Evolutionary conservation across 2,113 vertebrate species (phyloP).

Genomic region (Rhabdomys dilectus): DNA sequence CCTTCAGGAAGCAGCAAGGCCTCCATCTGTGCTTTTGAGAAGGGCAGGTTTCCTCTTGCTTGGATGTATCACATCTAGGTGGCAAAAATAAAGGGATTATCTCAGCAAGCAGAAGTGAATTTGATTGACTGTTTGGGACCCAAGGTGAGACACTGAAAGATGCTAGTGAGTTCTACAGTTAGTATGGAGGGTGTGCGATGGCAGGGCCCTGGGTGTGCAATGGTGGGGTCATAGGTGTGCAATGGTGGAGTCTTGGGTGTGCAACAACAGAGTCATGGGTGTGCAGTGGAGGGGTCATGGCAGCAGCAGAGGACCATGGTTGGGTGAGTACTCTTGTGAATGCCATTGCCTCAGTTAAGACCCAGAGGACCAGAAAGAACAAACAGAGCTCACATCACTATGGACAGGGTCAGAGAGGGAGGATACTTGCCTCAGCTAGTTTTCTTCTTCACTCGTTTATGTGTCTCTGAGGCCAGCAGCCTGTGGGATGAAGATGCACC

Average conservation of each 20-base stretch:
- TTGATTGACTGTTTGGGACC: background rate
- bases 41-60: background rate
- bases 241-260: too few species aligned
- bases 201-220: background rate
- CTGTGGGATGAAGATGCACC: background rate
- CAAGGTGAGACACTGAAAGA: background rate
- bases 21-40: background rate
- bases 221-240: too few species aligned
- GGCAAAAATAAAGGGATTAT: background rate
- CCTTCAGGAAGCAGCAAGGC: background rate
- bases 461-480: background rate
- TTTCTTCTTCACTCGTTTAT: background rate
- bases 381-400: too few species aligned
- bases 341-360: background rate
- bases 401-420: background rate
- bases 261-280: too few species aligned
- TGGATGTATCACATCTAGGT: background rate
- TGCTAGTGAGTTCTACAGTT: background rate
- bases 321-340: background rate
- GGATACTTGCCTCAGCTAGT: too few species aligned
- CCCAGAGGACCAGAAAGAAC: background rate
- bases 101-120: background rate
- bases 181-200: too few species aligned
- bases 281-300: background rate
- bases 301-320: fast-evolving